Evolutionary conservation across 2,888 invertebrate species (phyloP).

Genomic region (Brachylomia viminalis): DNA sequence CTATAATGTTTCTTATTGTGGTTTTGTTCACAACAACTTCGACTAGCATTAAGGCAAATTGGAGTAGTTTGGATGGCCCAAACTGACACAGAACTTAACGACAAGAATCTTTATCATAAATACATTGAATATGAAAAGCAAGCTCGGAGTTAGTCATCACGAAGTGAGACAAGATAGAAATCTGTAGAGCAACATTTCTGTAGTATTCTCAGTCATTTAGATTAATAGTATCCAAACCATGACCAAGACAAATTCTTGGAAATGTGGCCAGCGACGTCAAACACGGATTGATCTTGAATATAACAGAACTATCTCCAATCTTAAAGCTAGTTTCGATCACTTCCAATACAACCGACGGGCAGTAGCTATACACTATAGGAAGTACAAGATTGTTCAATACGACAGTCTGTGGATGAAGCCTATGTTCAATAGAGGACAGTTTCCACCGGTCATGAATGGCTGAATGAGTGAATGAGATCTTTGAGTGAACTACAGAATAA

Average conservation of each 20-base stretch:
- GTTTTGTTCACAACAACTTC: background rate
- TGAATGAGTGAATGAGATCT: slow-evolving; percentile 60
- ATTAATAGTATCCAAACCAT: background rate
- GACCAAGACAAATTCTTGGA: background rate
- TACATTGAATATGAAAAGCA: background rate
- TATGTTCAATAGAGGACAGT: slow-evolving; percentile 51
- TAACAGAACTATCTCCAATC: slow-evolving; percentile 2
- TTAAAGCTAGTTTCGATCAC: background rate
- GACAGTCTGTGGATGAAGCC: slow-evolving; percentile 46
- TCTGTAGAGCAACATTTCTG: background rate
- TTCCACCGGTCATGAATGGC: slow-evolving; percentile 58
- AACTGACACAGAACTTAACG: background rate
- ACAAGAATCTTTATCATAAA: background rate
- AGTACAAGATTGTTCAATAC: slow-evolving; percentile 51
- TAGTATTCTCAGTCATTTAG: background rate
- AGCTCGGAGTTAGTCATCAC: background rate
- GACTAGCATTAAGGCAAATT: too few relatives aligned
- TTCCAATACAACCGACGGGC: slow-evolving; percentile 4
- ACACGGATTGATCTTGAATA: background rate
- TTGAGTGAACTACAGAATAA: slow-evolving; percentile 47
- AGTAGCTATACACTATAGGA: background rate
- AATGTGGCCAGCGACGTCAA: background rate
- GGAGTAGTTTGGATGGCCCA: background rate
- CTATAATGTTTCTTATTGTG: background rate
- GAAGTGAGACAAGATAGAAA: background rate